Conservation (phyloP, 1,140 invertebrate species). For the Hycleus cichorii region DNA sequence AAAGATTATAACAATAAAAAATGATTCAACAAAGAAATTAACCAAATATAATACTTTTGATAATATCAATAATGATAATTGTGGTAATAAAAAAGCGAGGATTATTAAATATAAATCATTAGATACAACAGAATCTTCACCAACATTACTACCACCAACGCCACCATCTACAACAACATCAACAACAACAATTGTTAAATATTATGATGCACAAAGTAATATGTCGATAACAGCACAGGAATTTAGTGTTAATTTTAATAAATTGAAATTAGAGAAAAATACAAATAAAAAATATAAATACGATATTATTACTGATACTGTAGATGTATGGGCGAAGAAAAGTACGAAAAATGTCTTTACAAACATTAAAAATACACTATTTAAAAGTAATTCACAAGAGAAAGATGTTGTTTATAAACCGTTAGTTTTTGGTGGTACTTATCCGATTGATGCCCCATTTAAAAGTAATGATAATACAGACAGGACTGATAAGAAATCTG, state of each 20-base stretch:
- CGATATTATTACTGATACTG: constrained; percentile 53
- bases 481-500: constrained; percentile 8
- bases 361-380: constrained; percentile 36
- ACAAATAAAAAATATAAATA: constrained; percentile 34
- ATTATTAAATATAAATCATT: constrained; percentile 37
- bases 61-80: neutral
- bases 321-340: constrained; percentile 50
- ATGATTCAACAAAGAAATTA: constrained; percentile 22
- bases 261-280: constrained; percentile 23
- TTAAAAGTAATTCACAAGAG: constrained; percentile 26
- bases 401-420: constrained; percentile 48
- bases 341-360: constrained; percentile 34
- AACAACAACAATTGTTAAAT: constrained; percentile 29
- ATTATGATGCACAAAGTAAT: constrained; percentile 29
- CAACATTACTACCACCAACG: too few relatives aligned
- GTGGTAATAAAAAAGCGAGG: constrained; percentile 30
- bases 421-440: constrained; percentile 72
- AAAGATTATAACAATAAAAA: constrained; percentile 33
- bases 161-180: too few relatives aligned
- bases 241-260: constrained; percentile 28
- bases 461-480: constrained; percentile 8
- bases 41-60: constrained; percentile 39
- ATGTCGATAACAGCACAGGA: constrained; percentile 36
- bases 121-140: constrained; percentile 24
- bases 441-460: constrained; percentile 65